Percentiles rank a stretch among this genome's conserved stretches.
These are phyloP conservation scores for Drosophila bocqueti DNA, from an alignment of 1,140 invertebrate species.

Conservation along the genomic window DNA sequence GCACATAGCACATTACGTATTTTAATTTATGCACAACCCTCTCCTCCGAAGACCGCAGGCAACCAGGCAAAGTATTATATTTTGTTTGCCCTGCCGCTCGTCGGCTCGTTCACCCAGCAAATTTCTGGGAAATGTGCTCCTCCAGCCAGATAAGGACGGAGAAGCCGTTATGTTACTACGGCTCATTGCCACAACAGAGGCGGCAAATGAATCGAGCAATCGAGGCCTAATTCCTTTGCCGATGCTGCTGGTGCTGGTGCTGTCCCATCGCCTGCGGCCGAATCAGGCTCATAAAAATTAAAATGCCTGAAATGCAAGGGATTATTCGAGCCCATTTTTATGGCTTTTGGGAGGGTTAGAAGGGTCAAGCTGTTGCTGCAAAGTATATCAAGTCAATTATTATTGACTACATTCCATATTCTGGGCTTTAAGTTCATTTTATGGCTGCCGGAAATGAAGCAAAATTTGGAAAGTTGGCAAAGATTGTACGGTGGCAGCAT, in stretches of 20 bases:
- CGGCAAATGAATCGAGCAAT: slow-evolving; percentile 71
- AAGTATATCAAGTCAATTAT: slow-evolving; percentile 50
- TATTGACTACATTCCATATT: slow-evolving; percentile 30
- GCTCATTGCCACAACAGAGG: slow-evolving; percentile 68
- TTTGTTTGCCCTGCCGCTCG: slow-evolving; percentile 39
- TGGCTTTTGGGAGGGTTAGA: slow-evolving; percentile 35
- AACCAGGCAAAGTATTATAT: slow-evolving; percentile 15
- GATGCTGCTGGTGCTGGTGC: slow-evolving; percentile 15
- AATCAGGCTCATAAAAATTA: slow-evolving; percentile 75
- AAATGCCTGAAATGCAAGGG: slow-evolving; percentile 68
- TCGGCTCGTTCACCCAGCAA: slow-evolving; percentile 38
- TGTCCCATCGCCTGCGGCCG: slow-evolving; percentile 48
- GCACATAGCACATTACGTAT: slow-evolving; percentile 59
- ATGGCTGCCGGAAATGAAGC: neutral
- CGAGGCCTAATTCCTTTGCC: slow-evolving; percentile 67
- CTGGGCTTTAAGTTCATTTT: slow-evolving; percentile 23
- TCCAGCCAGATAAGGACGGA: slow-evolving; percentile 35
- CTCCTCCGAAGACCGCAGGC: slow-evolving; percentile 17
- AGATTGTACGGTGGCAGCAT: neutral
- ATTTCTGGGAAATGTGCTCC: slow-evolving; percentile 51
- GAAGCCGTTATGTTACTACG: slow-evolving; percentile 53
- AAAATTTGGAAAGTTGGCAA: neutral
- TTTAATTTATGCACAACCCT: slow-evolving; percentile 70
- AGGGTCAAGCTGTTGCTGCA: slow-evolving; percentile 35
- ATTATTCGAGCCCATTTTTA: slow-evolving; percentile 41